A percentile compares a stretch with the other conserved stretches of the same genome.
Evolutionary conservation across 1,140 invertebrate genomes (phyloP).

Genomic region (Philopotamus ludificatus): DNA sequence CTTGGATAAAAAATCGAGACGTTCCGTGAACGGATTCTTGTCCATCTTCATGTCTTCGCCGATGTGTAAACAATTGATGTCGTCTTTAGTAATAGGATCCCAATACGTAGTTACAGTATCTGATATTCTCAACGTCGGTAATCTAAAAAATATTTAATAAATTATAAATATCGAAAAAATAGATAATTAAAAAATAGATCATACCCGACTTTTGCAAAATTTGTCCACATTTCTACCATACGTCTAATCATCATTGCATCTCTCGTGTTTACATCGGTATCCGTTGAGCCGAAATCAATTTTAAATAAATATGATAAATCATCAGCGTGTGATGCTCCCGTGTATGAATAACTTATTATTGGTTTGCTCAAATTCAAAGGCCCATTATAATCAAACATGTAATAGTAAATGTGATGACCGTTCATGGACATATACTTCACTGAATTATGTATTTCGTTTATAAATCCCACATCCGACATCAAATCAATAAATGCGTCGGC

Average conservation of each 20-base stretch:
- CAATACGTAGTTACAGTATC: slow-evolving; percentile 48
- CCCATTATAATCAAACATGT: slow-evolving; percentile 47
- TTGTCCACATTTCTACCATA: slow-evolving; percentile 55
- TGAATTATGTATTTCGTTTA: slow-evolving; percentile 17
- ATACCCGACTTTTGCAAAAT: slow-evolving; percentile 42
- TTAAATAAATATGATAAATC: slow-evolving; percentile 52
- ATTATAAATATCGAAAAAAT: slow-evolving; percentile 6
- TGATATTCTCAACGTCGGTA: slow-evolving; percentile 46
- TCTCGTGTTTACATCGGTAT: neutral
- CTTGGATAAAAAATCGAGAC: slow-evolving; percentile 16
- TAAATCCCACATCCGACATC: slow-evolving; percentile 26
- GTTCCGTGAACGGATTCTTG: slow-evolving; percentile 21
- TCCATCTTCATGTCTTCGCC: slow-evolving; percentile 13
- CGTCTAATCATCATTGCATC: slow-evolving; percentile 47
- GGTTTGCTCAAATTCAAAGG: slow-evolving; percentile 46
- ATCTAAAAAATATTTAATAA: slow-evolving; percentile 42
- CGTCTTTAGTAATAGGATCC: slow-evolving; percentile 44
- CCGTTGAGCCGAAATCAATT: neutral
- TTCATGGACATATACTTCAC: neutral
- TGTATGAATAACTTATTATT: slow-evolving; percentile 45
- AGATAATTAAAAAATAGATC: neutral
- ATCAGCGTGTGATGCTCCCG: slow-evolving; percentile 50
- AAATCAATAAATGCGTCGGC: slow-evolving; percentile 23
- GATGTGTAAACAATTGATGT: slow-evolving; percentile 27
- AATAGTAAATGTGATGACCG: slow-evolving; percentile 36